These are phyloP conservation scores for Lycocerus yunnanus DNA, from an alignment of 2,888 invertebrate genomes.

Conservation along the genomic window DNA sequence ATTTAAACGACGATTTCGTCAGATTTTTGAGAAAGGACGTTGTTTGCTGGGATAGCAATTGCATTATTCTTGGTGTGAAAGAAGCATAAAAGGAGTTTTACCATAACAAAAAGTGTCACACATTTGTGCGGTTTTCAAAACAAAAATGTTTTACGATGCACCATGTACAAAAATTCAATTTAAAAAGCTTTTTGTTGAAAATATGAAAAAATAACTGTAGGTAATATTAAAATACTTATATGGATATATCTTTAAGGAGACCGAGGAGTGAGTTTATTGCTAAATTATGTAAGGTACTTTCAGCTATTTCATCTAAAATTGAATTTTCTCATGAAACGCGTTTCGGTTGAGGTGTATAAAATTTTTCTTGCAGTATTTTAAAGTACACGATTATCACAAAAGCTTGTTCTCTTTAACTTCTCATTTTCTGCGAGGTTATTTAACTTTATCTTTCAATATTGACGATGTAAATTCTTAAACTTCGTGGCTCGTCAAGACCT, in stretches of 20 bases:
- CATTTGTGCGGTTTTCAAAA: no score
- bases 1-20: no score
- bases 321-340: conserved; percentile 3
- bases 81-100: no score
- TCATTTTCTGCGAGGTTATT: not conserved
- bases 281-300: conserved; percentile 1
- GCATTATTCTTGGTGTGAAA: no score
- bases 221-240: not conserved
- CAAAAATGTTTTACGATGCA: no score
- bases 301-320: conserved; percentile 5
- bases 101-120: no score
- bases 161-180: not conserved
- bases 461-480: not conserved
- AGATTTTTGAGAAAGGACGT: no score
- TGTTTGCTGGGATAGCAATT: no score
- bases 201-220: not conserved
- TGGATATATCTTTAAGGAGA: not conserved
- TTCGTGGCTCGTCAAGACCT: not conserved
- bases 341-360: not conserved
- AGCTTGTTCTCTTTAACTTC: not conserved
- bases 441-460: not conserved
- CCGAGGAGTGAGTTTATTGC: not conserved
- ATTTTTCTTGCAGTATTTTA: not conserved
- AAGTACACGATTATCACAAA: not conserved
- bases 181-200: not conserved